These are phyloP conservation scores for Lontra canadensis DNA, from an alignment of 2,113 vertebrate species.

Conservation along the genomic window DNA sequence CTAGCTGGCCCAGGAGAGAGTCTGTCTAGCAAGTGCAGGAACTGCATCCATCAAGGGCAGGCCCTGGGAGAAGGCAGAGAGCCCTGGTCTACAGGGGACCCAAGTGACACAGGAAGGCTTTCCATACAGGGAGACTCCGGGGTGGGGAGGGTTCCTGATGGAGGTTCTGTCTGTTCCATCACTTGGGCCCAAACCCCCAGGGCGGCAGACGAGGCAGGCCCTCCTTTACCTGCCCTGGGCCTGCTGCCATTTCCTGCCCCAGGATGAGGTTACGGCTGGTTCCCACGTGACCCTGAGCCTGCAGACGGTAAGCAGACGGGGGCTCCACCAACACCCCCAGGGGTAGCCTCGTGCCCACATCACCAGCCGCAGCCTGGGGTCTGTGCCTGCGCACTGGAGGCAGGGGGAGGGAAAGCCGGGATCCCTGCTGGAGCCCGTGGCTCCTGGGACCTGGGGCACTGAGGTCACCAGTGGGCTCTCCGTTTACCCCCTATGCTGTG, in stretches of 20 bases:
- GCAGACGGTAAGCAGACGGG: too few species aligned
- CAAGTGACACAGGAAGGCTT: background rate
- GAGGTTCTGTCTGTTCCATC: background rate
- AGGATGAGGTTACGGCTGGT: too few species aligned
- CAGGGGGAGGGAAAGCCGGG: background rate
- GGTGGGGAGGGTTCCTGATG: accelerated
- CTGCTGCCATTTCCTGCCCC: too few species aligned
- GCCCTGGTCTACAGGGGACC: background rate
- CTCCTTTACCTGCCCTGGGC: background rate
- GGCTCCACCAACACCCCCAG: too few species aligned
- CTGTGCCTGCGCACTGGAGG: too few species aligned
- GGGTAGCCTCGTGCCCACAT: too few species aligned
- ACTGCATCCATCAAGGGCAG: background rate
- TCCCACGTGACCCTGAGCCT: too few species aligned
- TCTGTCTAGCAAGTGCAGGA: background rate
- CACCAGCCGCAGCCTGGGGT: too few species aligned
- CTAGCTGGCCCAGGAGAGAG: background rate
- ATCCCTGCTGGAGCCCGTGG: background rate
- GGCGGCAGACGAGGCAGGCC: background rate
- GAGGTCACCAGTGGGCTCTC: background rate
- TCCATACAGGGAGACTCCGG: background rate
- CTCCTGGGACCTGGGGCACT: background rate
- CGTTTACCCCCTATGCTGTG: too few species aligned
- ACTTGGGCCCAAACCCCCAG: accelerated
- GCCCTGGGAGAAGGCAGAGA: background rate